Evolutionary conservation across 2,797 vertebrate genomes (phyloP).

Genomic region (Momotus momota): DNA sequence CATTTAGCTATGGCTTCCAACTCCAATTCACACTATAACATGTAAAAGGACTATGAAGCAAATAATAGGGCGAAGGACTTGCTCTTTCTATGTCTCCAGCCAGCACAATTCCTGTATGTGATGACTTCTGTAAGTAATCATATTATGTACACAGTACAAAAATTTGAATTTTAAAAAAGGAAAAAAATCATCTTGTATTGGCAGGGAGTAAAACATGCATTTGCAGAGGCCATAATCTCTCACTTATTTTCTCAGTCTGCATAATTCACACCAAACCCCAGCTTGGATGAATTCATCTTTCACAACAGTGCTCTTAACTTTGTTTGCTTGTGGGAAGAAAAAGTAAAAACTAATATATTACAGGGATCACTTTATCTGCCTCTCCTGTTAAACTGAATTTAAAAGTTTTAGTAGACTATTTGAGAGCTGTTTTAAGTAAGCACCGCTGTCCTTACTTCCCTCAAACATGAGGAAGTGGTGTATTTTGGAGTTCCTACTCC

Average conservation of each 20-base stretch:
- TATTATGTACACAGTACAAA: neutral
- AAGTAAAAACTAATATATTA: neutral
- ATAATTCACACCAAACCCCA: neutral
- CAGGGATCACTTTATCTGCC: neutral
- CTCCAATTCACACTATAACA: neutral
- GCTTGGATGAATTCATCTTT: neutral
- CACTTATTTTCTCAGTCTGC: neutral
- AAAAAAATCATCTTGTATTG: neutral
- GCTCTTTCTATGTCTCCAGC: neutral
- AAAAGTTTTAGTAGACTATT: neutral
- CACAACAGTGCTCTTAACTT: neutral
- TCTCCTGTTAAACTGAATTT: neutral
- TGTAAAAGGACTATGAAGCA: neutral
- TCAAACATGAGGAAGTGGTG: neutral
- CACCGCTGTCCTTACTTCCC: neutral
- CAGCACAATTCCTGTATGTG: neutral
- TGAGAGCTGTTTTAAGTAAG: neutral
- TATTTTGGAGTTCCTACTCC: neutral
- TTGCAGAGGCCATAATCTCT: neutral
- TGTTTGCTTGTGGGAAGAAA: neutral
- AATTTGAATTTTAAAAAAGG: neutral
- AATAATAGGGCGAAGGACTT: neutral
- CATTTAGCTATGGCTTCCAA: neutral
- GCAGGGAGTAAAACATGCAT: neutral
- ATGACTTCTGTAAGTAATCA: neutral